Base-by-base conservation (phyloP, 2,113 vertebrate species). In the Hippolais icterina region DNA sequence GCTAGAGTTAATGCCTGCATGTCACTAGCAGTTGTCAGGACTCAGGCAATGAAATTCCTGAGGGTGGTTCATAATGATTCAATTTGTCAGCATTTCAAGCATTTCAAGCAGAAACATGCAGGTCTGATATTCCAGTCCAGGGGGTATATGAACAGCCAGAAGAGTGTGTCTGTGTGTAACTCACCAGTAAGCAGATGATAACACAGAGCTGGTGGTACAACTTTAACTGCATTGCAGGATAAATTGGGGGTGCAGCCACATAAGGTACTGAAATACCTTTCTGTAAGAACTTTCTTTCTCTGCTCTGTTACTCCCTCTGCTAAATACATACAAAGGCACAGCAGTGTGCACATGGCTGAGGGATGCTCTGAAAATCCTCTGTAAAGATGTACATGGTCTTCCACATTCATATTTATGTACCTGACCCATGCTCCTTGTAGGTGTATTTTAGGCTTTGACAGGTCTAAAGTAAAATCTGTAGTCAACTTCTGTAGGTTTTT, bases 1-100 rank as follows among this genome's bases (percentile, higher is more conserved):
- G 71, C 66, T 69, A n/a, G 50, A 88, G 84, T 91, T 87, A 83
- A 70, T 90, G 81, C 61, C 70, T 83, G 42, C 89, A 59, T 80
- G 68, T 93, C 88, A 89, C 74, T 4, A 4, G 70, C 66, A 93
- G 61, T 76, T 81, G 59, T 80, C 78, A 89, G 76, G 82, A 77
- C 17, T 41, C 21, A n/a, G 79, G 66, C 89, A 90, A 41, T 70
- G 54, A 74, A 95, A 94, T 83, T 93, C 87, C 78, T 85, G 57
- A 85, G 59, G 63, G 81, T 87, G 46, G 41, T 50, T 93, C 57
- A 77, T 93, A 91, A 87, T 87, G 59, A 85, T 88, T 91, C 61
- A 31, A 80, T 96, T 91, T 95, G 84, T 93, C 87, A 95, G 75
- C 59, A 85, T 83, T 91, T 89, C 61, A 70, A 94, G 78, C 37